Base-by-base conservation (phyloP, 2,113 vertebrate genomes). In the Thymallus thymallus region DNA sequence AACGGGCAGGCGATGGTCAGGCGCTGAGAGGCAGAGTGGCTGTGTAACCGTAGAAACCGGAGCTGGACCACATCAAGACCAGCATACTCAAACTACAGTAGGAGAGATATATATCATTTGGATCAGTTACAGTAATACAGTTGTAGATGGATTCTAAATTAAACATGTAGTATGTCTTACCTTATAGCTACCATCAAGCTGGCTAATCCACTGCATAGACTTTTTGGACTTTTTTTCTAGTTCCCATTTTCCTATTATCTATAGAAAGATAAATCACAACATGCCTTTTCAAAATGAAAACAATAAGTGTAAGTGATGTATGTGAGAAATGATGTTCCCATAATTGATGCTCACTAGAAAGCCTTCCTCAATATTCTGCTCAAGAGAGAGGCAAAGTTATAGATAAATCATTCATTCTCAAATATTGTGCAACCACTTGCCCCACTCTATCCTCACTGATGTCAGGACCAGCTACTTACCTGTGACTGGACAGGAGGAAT, bases 21-120 rank as follows among this genome's bases (percentile, higher is more conserved):
- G 72, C 63, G 74, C 80, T 94, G 93, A 63, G 86, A 88, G 41
- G 83, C 91, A 0, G 82, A 82, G 74, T 75, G 85, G 75, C 93
- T 93, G 86, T 92, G 90, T 62, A 94, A 78, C 46, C 85, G 86
- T 55, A 94, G 82, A 76, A 94, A 94, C 74, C 92, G 90, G 24
- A 94, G 84, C 86, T 94, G 93, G 35, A 94, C 92, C 4, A 90
- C 81, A 68, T 86, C 85, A 23, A 91, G 23, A 20, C 86, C 88
- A n/a, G 61, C 12, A 48, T 93, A 94, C 35, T 84, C 83, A 78
- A 92, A 85, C 93, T 94, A 60, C 58, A 16, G 51, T 20, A 66
- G 1, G 4, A 12, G 22, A 68, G 65, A 35, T 0, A 63, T 5
- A 69, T 23, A 63, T 9, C 22, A 56, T 10, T 45, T 48, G 35